Evolutionary conservation across 2,888 invertebrate genomes (phyloP).

Genomic region (Therioaphis trifolii): DNA sequence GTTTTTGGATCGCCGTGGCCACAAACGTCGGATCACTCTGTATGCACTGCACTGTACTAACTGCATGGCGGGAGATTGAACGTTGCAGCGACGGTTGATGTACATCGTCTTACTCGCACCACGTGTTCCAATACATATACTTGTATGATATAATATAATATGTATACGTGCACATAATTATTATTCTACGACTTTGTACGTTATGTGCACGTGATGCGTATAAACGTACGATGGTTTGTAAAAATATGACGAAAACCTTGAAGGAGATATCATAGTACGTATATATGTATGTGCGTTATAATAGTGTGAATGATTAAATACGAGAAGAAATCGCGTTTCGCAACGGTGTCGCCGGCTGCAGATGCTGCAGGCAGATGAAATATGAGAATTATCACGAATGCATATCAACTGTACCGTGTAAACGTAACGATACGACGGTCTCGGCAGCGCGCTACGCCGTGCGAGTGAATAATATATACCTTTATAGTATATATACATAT

Average conservation of each 20-base stretch:
- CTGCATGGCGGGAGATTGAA: too few relatives aligned
- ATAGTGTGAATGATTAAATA: background rate
- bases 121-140: too few relatives aligned
- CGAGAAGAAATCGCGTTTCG: background rate
- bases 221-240: background rate
- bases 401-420: too few relatives aligned
- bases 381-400: conserved; percentile 18
- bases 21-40: too few relatives aligned
- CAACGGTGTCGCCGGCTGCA: background rate
- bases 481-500: too few relatives aligned
- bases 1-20: too few relatives aligned
- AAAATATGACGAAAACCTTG: conserved; percentile 7
- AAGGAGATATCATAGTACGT: background rate
- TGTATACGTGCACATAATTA: background rate
- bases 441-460: too few relatives aligned
- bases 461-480: too few relatives aligned
- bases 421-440: background rate
- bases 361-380: background rate
- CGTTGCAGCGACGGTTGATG: too few relatives aligned
- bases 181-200: background rate
- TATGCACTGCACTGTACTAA: too few relatives aligned
- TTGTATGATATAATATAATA: background rate
- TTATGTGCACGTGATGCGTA: background rate
- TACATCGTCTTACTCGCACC: too few relatives aligned
- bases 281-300: too few relatives aligned